Base-by-base conservation (phyloP, 2,113 vertebrate genomes). In the Symphodus melops region DNA sequence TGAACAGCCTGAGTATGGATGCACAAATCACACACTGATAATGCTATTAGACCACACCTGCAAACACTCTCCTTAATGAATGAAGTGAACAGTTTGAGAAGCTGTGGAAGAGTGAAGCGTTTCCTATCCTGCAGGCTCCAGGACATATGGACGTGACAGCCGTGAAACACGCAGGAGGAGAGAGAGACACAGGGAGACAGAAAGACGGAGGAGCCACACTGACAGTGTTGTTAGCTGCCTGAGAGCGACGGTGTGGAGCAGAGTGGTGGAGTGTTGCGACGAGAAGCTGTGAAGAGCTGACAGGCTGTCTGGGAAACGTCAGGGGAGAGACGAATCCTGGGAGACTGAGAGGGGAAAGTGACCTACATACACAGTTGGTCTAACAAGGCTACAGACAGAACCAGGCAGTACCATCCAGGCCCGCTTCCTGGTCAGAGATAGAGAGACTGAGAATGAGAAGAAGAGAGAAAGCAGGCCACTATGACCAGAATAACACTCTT, bases 111-210 rank as follows among this genome's bases (percentile, higher is more conserved):
- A 73, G 62, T 48, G 72, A 83, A 69, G 69, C 63, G 53, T 54
- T 74, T 59, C 56, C 80, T 36, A 51, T 85, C 64, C 68, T 55
- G 42, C 77, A 78, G 76, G 78, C 73, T 83, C 57, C 6, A 12
- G 57, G 82, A 69, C 89, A 91, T 89, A 89, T 88, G 86, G 86
- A 83, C 16, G 53, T 65, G 90, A 90, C 87, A 90, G 87, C 88
- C 78, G 72, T 79, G 84, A 90, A 88, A 61, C 59, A 63, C 21
- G 13, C 79, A 82, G 82, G 83, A 77, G 65, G 71, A 81, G 25
- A 78, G 55, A 62, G 48, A 85, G 81, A 73, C 70, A 44, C 68
- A 9, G 63, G 76, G 71, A 89, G 66, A 72, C 62, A 72, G 66
- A 74, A 51, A 75, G 67, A 75, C 75, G 72, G 77, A 44, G 59